Evolutionary conservation across 2,113 vertebrate species (phyloP), one percentile per base, ranked within the genome.

Genomic region (Hippocampus comes): DNA sequence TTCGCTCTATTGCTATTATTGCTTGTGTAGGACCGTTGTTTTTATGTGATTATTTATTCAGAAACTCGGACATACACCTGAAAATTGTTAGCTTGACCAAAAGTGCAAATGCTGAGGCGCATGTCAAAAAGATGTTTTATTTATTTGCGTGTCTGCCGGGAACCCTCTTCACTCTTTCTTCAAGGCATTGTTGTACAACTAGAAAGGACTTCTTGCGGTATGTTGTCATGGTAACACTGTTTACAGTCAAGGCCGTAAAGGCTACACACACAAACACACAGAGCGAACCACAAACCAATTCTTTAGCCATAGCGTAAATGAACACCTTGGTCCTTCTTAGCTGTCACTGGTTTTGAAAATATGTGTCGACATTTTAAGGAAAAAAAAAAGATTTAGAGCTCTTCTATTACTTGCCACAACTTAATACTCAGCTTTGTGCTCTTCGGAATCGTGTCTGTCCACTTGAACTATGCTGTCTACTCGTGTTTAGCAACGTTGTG

Each of bases 401-500:
- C 87, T 89, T 87, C 85, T 89, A 82, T 82, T 86, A 85, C 85
- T 89, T 88, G 87, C 93, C 93, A 86, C 90, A 89, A 94, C 91
- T 93, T 92, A 91, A 90, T 93, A 92, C 89, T 90, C 93, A 89
- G 92, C 91, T 93, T 92, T 94, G 93, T 95, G 91, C 91, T 93
- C 79, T 93, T 92, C 91, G 90, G 87, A 92, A 91, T 89, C 90
- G 94, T 95, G 92, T 94, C 87, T 91, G 90, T 91, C 92, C 84
- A 88, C 91, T 92, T 90, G 90, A 92, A 93, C 92, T 92, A 92
- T 87, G 91, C 92, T 93, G 94, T 94, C 93, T 93, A 91, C 89
- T 94, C 92, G 94, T 95, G 93, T 95, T 95, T 94, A 94, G 94
- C 92, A 78, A 87, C 89, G 89, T 94, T 90, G 93, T 94, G 94